Percentiles rank a stretch among this genome's conserved stretches.
These are phyloP conservation scores for Centruroides sculpturatus DNA, from an alignment of 1,140 invertebrate genomes.

Conservation along the genomic window DNA sequence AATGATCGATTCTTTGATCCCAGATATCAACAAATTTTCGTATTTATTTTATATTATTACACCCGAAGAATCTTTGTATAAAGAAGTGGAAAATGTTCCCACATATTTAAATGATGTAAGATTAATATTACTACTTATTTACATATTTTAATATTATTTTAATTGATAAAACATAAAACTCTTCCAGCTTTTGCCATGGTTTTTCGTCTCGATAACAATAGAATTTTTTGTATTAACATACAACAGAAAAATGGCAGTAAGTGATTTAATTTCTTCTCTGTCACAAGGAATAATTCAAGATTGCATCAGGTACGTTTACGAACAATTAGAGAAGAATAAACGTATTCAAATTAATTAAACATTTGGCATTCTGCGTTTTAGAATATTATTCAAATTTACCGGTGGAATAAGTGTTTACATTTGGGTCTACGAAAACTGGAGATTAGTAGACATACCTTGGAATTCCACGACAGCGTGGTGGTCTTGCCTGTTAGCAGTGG, in stretches of 20 bases:
- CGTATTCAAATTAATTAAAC: neutral
- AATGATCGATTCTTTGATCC: too few species aligned
- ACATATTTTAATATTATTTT: slow-evolving; percentile 8
- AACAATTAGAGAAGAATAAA: neutral
- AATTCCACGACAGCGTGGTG: slow-evolving; percentile 61
- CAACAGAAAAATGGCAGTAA: slow-evolving; percentile 35
- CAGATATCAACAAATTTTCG: neutral
- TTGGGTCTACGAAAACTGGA: slow-evolving; percentile 53
- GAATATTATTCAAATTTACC: neutral
- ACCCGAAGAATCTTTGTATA: slow-evolving; percentile 45
- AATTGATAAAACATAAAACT: slow-evolving; percentile 18
- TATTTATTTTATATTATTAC: slow-evolving; percentile 48
- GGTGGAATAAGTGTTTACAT: slow-evolving; percentile 40
- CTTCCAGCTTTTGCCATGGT: slow-evolving; percentile 59
- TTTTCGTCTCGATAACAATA: slow-evolving; percentile 51
- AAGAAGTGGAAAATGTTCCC: slow-evolving; percentile 48
- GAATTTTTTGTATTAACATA: slow-evolving; percentile 50
- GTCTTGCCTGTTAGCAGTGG: slow-evolving; percentile 54
- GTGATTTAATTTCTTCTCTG: slow-evolving; percentile 1
- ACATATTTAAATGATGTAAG: slow-evolving; percentile 53
- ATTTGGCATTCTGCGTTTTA: neutral
- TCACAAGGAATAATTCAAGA: slow-evolving; percentile 3
- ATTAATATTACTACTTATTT: neutral
- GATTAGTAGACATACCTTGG: slow-evolving; percentile 54
- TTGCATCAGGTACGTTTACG: neutral